A percentile compares a stretch with the other conserved stretches of the same genome.
phyloP scores from a whole-genome alignment of 2,797 vertebrate species.

The Propithecus deckenii region DNA sequence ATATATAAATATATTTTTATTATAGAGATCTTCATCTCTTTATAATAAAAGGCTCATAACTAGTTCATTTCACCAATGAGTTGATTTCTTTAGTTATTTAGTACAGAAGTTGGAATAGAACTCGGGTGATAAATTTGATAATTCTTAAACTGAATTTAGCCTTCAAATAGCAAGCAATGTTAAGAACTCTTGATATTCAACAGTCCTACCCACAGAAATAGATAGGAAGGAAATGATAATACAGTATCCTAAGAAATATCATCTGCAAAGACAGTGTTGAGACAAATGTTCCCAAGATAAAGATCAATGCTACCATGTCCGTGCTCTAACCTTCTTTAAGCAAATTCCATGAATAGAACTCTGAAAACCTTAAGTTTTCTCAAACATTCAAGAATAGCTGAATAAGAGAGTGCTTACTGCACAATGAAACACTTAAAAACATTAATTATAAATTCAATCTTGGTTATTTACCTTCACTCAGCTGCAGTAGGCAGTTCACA shows the following conservation, averaged over 20 bases:
- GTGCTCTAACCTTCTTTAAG: slow-evolving; percentile 23
- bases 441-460: slow-evolving; percentile 5
- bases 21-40: not conserved
- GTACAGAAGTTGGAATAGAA: not conserved
- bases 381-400: slow-evolving; percentile 24
- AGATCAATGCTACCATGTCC: not conserved
- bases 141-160: not conserved
- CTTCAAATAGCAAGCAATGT: not conserved
- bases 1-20: not conserved
- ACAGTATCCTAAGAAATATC: not conserved
- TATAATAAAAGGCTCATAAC: slow-evolving; percentile 17
- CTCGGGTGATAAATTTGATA: not conserved
- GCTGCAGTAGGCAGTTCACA: not conserved
- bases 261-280: not conserved
- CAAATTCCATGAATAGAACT: slow-evolving; percentile 31
- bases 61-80: not conserved
- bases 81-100: not conserved
- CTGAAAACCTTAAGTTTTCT: not conserved
- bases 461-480: slow-evolving; percentile 51
- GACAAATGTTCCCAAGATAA: not conserved
- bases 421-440: slow-evolving; percentile 10
- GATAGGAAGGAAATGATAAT: not conserved
- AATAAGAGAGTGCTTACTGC: not conserved
- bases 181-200: not conserved
- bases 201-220: not conserved